Evolutionary conservation across 2,888 invertebrate genomes (phyloP).

Genomic region (Erebia ligea): DNA sequence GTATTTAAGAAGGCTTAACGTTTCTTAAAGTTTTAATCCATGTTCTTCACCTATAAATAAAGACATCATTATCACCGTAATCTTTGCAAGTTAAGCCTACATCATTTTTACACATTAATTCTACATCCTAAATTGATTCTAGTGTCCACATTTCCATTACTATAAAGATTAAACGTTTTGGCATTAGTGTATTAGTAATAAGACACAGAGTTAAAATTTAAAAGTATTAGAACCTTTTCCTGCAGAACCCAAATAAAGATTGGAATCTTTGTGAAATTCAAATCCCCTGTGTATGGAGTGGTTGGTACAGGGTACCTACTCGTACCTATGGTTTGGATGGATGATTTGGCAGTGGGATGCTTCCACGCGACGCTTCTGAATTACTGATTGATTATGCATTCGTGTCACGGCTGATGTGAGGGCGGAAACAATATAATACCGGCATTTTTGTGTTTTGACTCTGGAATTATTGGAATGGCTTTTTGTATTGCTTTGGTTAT

Average conservation of each 20-base stretch:
- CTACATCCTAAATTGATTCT: no score
- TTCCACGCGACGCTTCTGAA: slow-evolving; percentile 61
- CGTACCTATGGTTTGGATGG: slow-evolving; percentile 16
- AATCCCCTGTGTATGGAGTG: slow-evolving; percentile 68
- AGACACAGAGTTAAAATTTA: background rate
- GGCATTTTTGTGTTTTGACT: slow-evolving; percentile 44
- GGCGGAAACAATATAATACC: slow-evolving; percentile 59
- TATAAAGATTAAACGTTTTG: background rate
- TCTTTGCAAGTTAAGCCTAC: no score
- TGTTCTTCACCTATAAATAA: no score
- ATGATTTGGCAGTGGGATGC: slow-evolving; percentile 25
- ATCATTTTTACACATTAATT: no score
- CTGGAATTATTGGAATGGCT: slow-evolving; percentile 13
- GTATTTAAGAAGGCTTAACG: no score
- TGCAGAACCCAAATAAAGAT: slow-evolving; percentile 51
- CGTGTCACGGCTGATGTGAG: slow-evolving; percentile 68
- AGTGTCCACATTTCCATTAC: no score
- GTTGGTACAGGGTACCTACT: slow-evolving; percentile 3
- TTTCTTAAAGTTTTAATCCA: no score
- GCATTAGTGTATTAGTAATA: background rate
- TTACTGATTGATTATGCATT: slow-evolving; percentile 82
- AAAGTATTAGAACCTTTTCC: background rate
- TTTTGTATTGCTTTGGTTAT: background rate
- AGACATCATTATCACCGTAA: no score
- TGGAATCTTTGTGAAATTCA: slow-evolving; percentile 72